Percentiles rank a stretch among this genome's conserved stretches.
These are phyloP conservation scores for Ifrita kowaldi DNA, from an alignment of 2,113 vertebrate species.

Conservation along the genomic window DNA sequence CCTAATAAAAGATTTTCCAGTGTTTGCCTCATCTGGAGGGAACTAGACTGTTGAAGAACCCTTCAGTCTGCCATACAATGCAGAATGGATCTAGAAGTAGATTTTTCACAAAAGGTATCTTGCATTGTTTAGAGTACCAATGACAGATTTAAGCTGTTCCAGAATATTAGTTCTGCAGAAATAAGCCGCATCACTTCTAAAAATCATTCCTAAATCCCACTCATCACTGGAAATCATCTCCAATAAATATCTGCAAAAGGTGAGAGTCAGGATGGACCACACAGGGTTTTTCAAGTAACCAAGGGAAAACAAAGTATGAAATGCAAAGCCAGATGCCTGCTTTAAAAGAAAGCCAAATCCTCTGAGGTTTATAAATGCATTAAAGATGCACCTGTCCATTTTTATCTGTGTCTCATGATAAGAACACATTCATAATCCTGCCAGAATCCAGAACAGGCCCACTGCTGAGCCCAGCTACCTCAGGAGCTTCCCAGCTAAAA, in stretches of 20 bases:
- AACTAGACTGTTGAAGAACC: not conserved
- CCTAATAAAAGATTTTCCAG: not conserved
- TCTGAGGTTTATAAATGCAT: conserved; percentile 3
- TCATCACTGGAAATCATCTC: not conserved
- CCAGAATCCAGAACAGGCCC: not conserved
- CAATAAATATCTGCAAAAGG: not conserved
- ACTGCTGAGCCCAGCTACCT: not conserved
- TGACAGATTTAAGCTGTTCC: not conserved
- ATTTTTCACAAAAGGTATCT: not conserved
- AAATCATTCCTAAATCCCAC: not conserved
- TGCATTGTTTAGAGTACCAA: not conserved
- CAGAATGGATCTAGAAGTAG: not conserved
- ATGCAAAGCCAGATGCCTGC: not conserved
- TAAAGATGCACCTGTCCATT: not conserved
- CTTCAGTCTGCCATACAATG: accelerated
- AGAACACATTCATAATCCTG: not conserved
- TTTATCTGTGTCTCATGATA: not conserved
- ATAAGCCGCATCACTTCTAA: not conserved
- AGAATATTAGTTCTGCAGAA: not conserved
- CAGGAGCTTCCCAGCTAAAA: not conserved
- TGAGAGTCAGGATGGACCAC: not conserved
- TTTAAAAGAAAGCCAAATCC: not conserved
- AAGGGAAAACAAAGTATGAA: not conserved
- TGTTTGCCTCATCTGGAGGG: not conserved
- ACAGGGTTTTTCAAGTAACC: not conserved